These are phyloP conservation scores for Panagrolaimus sp. DNA, from an alignment of 1,140 invertebrate species.

Conservation along the genomic window DNA sequence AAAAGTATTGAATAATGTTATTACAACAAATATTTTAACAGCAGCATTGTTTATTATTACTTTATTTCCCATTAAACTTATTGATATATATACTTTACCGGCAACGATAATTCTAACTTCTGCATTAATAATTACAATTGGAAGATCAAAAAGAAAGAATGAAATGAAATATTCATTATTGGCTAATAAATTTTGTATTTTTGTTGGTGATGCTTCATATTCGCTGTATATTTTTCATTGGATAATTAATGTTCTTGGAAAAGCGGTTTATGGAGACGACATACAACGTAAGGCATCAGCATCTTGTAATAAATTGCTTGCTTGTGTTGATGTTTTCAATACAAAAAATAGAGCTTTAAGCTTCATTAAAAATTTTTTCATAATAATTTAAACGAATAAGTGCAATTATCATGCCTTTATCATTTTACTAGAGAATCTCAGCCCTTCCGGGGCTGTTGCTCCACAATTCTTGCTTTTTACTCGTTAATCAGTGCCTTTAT, in stretches of 20 bases:
- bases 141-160: not conserved
- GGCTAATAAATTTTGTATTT: not conserved
- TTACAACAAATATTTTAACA: not conserved
- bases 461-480: too few species aligned
- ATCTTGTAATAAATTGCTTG: too few species aligned
- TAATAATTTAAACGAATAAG: too few species aligned
- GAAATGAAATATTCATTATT: not conserved
- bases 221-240: slow-evolving; percentile 9
- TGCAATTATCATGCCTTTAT: too few species aligned
- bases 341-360: too few species aligned
- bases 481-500: too few species aligned
- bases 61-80: not conserved
- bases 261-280: not conserved
- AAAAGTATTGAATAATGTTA: not conserved
- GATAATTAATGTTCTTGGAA: not conserved
- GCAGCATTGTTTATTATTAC: not conserved
- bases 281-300: not conserved
- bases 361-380: too few species aligned
- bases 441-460: too few species aligned
- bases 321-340: too few species aligned
- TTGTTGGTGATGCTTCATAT: slow-evolving; percentile 11
- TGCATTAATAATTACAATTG: not conserved
- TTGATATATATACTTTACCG: not conserved
- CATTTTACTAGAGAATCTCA: too few species aligned
- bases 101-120: not conserved